Conservation (phyloP, 2,888 invertebrate species). For the Xiphydria camelus region DNA sequence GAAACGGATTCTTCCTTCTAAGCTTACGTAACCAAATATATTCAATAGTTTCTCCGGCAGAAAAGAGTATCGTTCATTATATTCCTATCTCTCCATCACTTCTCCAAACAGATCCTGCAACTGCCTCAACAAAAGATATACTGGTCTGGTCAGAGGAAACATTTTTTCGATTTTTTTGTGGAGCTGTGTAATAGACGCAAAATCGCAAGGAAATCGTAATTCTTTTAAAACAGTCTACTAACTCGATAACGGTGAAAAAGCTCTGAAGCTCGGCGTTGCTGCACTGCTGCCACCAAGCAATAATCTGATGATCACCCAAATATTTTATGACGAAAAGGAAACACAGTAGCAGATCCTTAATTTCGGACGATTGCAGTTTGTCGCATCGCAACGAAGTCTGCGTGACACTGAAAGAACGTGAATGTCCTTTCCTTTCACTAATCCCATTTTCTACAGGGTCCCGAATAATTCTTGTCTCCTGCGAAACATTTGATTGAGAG, state of each 20-base stretch:
- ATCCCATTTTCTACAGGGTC: constrained; percentile 52
- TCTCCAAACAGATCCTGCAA: too few species aligned
- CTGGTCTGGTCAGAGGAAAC: too few species aligned
- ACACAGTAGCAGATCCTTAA: constrained; percentile 84
- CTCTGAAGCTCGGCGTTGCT: constrained; percentile 78
- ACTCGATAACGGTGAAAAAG: constrained; percentile 86
- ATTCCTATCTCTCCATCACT: too few species aligned
- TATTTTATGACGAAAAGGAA: constrained; percentile 91
- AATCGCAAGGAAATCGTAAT: too few species aligned
- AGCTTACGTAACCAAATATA: too few species aligned
- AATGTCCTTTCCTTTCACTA: constrained; percentile 56
- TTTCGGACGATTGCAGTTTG: constrained; percentile 76
- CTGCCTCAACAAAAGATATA: too few species aligned
- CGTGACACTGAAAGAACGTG: constrained; percentile 64
- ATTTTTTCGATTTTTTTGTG: too few species aligned
- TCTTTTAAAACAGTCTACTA: too few species aligned
- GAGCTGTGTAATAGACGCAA: too few species aligned
- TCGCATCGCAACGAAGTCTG: constrained; percentile 66
- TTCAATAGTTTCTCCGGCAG: too few species aligned
- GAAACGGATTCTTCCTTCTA: too few species aligned
- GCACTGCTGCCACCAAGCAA: constrained; percentile 90
- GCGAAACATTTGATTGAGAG: constrained; percentile 62
- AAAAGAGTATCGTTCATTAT: too few species aligned
- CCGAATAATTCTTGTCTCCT: constrained; percentile 64
- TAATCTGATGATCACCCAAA: constrained; percentile 83